Conservation (phyloP, 2,113 vertebrate species). For the Camelus bactrianus region DNA sequence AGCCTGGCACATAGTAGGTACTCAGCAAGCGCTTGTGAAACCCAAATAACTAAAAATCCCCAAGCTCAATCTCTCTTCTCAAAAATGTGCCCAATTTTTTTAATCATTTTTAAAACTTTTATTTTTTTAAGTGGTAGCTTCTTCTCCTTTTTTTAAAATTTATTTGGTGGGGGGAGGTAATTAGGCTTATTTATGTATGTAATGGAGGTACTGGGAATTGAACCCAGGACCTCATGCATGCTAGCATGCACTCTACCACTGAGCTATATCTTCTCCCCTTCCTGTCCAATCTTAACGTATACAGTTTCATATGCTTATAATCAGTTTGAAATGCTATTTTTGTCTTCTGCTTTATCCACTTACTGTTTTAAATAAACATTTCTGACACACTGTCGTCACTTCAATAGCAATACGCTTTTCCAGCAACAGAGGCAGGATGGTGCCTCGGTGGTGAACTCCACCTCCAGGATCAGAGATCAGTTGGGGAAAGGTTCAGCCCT, state of each 20-base stretch:
- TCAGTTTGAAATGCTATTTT: neutral
- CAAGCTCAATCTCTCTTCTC: neutral
- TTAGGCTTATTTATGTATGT: too few species aligned
- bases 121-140: too few species aligned
- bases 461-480: neutral
- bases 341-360: conserved; percentile 8
- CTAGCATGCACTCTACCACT: too few species aligned
- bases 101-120: too few species aligned
- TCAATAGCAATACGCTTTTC: neutral
- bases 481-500: neutral
- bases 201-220: too few species aligned
- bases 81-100: neutral
- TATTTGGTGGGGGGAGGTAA: too few species aligned
- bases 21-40: neutral
- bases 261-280: too few species aligned
- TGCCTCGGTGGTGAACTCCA: neutral
- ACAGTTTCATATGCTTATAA: neutral
- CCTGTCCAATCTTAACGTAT: neutral
- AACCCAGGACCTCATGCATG: too few species aligned
- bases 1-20: neutral
- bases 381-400: neutral
- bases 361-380: conserved; percentile 20
- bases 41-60: neutral
- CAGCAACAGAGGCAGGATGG: neutral
- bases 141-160: too few species aligned